A percentile compares a stretch with the other conserved stretches of the same genome.
Evolutionary conservation across 2,113 vertebrate genomes (phyloP).

Genomic region (Caracal caracal): DNA sequence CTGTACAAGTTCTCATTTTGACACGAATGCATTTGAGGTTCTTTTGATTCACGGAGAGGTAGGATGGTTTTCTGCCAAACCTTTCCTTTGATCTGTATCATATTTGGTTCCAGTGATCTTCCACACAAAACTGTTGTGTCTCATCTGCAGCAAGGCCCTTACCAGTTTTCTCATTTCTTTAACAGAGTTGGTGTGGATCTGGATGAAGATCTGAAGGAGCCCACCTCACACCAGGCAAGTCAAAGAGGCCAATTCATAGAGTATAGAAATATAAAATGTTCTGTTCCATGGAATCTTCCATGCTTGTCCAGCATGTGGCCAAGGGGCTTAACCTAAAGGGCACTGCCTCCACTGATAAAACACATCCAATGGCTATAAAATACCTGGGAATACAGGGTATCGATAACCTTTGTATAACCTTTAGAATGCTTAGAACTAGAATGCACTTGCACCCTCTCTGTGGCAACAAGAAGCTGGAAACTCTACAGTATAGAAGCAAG

Average conservation of each 20-base stretch:
- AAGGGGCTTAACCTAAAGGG: not conserved
- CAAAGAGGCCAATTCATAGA: not conserved
- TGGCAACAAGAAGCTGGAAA: not conserved
- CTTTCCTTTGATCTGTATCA: not conserved
- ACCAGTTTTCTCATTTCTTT: slow-evolving; percentile 56
- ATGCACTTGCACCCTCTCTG: not conserved
- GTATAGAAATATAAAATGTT: not conserved
- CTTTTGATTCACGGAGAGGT: not conserved
- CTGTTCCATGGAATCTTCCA: not conserved
- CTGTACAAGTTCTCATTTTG: not conserved
- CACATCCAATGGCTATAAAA: not conserved
- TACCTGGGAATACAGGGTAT: not conserved
- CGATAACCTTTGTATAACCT: not conserved
- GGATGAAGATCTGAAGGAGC: slow-evolving; percentile 84
- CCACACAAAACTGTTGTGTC: not conserved
- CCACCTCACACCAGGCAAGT: slow-evolving; percentile 85
- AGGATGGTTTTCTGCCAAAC: not conserved
- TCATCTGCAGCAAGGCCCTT: not conserved
- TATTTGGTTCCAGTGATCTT: not conserved
- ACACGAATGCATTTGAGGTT: not conserved
- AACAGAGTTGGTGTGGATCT: slow-evolving; percentile 86
- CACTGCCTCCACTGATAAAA: not conserved
- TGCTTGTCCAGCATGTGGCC: not conserved
- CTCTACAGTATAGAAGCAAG: not conserved
- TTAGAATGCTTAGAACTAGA: not conserved